Percentiles rank a stretch among this genome's conserved stretches.
Conservation (phyloP, 2,797 vertebrate species). For the Eupleurogrammus muticus region DNA sequence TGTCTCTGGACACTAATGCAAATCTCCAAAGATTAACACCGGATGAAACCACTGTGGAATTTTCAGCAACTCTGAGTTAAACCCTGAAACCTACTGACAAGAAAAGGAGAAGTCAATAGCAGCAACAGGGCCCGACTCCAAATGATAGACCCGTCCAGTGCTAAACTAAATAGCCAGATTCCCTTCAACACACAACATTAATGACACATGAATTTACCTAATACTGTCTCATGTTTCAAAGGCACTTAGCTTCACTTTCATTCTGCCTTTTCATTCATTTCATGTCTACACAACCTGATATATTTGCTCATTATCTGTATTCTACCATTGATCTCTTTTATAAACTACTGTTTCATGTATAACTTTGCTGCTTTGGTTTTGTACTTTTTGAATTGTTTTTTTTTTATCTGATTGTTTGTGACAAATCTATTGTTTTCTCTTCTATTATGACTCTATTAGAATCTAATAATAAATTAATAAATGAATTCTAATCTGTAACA, state of each 20-base stretch:
- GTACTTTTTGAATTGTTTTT: constrained; percentile 10
- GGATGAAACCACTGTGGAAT: constrained; percentile 82
- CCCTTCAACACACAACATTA: constrained; percentile 1
- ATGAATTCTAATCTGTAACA: not conserved
- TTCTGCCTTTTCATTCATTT: constrained; percentile 28
- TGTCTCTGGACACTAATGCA: constrained; percentile 84
- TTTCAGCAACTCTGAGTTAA: constrained; percentile 74
- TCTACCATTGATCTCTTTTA: constrained; percentile 1
- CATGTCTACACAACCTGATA: not conserved
- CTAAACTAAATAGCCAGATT: constrained; percentile 32
- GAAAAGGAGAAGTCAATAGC: constrained; percentile 67
- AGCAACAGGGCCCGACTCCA: constrained; percentile 41
- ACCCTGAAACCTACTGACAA: constrained; percentile 63
- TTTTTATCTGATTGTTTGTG: constrained; percentile 18
- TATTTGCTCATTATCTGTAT: not conserved
- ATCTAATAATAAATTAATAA: not conserved
- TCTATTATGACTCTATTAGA: not conserved
- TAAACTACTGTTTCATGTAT: constrained; percentile 3
- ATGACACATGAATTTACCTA: constrained; percentile 1
- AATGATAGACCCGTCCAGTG: constrained; percentile 41
- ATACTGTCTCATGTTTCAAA: constrained; percentile 51
- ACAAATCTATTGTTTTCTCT: too few species aligned
- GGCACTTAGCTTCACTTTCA: constrained; percentile 20
- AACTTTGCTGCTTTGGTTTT: not conserved
- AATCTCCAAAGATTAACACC: constrained; percentile 84